Conservation (phyloP, 1,140 invertebrate genomes). For the Aphidius gifuensis region DNA sequence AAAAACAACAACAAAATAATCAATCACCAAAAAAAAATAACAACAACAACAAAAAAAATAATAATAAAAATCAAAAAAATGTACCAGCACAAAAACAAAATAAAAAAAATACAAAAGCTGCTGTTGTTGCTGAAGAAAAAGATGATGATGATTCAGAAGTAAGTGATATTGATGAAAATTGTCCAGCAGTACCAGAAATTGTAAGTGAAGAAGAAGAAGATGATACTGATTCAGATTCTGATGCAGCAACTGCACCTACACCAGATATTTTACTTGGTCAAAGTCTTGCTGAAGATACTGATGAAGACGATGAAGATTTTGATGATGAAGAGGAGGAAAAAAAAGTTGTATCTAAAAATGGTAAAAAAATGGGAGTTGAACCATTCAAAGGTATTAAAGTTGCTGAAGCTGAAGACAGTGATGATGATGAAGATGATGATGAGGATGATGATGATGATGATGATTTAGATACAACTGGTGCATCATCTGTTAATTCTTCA, state of each 20-base stretch:
- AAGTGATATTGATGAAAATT: constrained; percentile 24
- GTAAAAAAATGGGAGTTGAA: constrained; percentile 31
- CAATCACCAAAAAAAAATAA: background rate
- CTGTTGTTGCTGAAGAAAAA: constrained; percentile 14
- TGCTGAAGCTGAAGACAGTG: constrained; percentile 7
- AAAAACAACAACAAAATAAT: background rate
- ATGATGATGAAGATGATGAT: constrained; percentile 24
- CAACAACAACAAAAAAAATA: constrained; percentile 5
- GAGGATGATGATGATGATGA: constrained; percentile 28
- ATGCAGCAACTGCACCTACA: constrained; percentile 5
- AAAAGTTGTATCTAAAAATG: background rate
- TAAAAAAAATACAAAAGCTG: constrained; percentile 19
- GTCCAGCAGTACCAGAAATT: constrained; percentile 18
- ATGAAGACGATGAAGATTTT: constrained; percentile 28
- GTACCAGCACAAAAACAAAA: background rate
- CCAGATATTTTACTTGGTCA: constrained; percentile 18
- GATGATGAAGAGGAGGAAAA: constrained; percentile 16
- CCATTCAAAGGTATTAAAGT: constrained; percentile 33
- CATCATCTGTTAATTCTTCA: constrained; percentile 3
- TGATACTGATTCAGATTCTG: constrained; percentile 20
- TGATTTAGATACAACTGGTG: constrained; percentile 25
- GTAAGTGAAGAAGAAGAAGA: constrained; percentile 21
- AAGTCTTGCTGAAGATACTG: constrained; percentile 24
- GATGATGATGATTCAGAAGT: constrained; percentile 18
- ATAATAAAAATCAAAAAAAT: constrained; percentile 8